Conservation (phyloP, 2,888 invertebrate species). For the Drosophila kambysellisi region DNA sequence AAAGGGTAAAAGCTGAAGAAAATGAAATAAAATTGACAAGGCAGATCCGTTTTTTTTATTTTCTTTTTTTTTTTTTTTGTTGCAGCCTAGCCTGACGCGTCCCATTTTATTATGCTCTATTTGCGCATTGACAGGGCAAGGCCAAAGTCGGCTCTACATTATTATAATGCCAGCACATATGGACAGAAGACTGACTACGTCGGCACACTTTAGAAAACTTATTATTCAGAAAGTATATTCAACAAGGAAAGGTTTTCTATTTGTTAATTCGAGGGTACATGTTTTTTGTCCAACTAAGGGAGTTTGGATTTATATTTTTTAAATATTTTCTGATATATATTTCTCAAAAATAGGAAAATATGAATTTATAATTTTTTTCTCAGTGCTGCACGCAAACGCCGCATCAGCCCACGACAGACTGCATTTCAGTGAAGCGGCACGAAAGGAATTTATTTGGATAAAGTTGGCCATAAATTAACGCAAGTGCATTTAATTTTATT, state of each 20-base stretch:
- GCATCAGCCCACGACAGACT: slow-evolving; percentile 1
- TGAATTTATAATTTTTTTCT: background rate
- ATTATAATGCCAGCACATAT: slow-evolving; percentile 17
- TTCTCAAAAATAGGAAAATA: background rate
- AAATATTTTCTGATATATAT: background rate
- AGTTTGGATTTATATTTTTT: background rate
- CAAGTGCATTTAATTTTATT: slow-evolving; percentile 35
- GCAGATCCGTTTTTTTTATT: slow-evolving; percentile 36
- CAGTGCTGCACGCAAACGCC: slow-evolving; percentile 27
- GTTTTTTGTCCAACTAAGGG: background rate
- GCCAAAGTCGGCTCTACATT: slow-evolving; percentile 23
- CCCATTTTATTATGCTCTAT: slow-evolving; percentile 49
- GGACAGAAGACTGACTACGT: background rate
- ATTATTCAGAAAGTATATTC: background rate
- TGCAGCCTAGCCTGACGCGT: slow-evolving; percentile 29
- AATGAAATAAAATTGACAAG: slow-evolving; percentile 65
- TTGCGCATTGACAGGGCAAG: slow-evolving; percentile 49
- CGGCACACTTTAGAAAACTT: background rate
- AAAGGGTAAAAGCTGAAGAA: slow-evolving; percentile 20
- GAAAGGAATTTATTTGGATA: slow-evolving; percentile 14
- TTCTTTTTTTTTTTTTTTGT: background rate
- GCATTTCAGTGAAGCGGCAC: slow-evolving; percentile 21
- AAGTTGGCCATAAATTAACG: slow-evolving; percentile 46
- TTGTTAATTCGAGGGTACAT: background rate
- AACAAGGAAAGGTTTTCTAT: background rate